phyloP scores from a whole-genome alignment of 2,113 vertebrate genomes.

The Cephalopholis sonnerati region DNA sequence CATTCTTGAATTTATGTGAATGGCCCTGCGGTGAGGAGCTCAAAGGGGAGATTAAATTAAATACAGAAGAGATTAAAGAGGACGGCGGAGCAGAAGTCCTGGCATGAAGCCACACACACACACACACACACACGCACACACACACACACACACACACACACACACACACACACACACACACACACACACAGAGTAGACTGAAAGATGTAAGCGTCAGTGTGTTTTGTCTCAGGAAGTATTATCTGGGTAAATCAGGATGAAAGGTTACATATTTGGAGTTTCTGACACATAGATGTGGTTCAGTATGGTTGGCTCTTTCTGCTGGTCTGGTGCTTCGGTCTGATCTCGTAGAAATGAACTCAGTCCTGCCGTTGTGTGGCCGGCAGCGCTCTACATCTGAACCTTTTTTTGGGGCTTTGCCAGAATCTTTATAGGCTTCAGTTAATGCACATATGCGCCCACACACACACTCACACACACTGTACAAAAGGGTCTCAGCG shows the following conservation, averaged over 20 bases:
- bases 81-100: slow-evolving; percentile 9
- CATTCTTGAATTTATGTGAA: slow-evolving; percentile 8
- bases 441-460: background rate
- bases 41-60: slow-evolving; percentile 32
- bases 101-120: background rate
- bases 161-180: slow-evolving; percentile 16
- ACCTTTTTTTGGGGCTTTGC: background rate
- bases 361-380: background rate
- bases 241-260: background rate
- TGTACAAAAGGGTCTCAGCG: background rate
- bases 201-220: background rate
- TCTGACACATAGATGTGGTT: background rate
- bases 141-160: slow-evolving; percentile 25
- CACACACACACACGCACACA: slow-evolving; percentile 14
- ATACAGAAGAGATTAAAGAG: slow-evolving; percentile 36
- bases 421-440: slow-evolving; percentile 19
- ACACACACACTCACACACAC: background rate
- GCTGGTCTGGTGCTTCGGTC: background rate
- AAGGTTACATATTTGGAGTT: background rate
- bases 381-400: background rate
- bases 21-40: background rate
- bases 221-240: slow-evolving; percentile 12
- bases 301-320: background rate
- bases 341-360: background rate
- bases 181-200: slow-evolving; percentile 4